These are phyloP conservation scores for Danio aesculapii DNA, from an alignment of 2,797 vertebrate genomes.

Conservation along the genomic window DNA sequence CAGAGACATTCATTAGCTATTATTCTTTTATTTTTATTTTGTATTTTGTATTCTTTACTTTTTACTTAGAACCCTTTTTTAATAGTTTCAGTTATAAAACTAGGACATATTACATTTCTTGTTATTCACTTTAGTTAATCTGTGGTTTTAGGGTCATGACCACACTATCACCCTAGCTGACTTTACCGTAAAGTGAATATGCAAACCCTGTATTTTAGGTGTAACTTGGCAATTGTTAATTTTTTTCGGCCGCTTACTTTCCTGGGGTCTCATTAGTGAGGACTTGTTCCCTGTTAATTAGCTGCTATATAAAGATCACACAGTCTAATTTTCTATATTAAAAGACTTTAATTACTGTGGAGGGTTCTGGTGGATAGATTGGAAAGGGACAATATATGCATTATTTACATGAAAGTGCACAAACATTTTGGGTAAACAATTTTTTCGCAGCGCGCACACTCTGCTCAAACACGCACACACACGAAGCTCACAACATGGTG, in stretches of 20 bases:
- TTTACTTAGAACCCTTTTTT: no score
- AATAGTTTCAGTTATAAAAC: no score
- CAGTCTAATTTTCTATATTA: constrained; percentile 45
- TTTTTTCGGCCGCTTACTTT: constrained; percentile 9
- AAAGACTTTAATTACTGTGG: constrained; percentile 50
- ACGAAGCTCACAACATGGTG: neutral
- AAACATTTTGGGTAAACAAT: constrained; percentile 12
- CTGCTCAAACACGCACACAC: neutral
- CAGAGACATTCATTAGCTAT: no score
- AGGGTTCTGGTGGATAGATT: constrained; percentile 31
- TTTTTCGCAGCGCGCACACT: neutral
- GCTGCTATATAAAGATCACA: constrained; percentile 50
- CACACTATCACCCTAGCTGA: neutral
- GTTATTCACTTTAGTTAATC: neutral
- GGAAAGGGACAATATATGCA: neutral
- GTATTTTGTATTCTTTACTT: no score
- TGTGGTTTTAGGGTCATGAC: neutral
- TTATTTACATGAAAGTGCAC: constrained; percentile 35
- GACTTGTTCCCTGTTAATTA: constrained; percentile 41
- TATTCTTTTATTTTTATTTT: no score
- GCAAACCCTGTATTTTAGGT: neutral
- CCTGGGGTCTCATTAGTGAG: constrained; percentile 34
- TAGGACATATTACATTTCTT: neutral
- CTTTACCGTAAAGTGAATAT: neutral
- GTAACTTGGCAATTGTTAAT: constrained; percentile 8